Percentiles rank a stretch among this genome's conserved stretches.
Conservation (phyloP, 1,140 invertebrate genomes). For the Calliopsis andreniformis region DNA sequence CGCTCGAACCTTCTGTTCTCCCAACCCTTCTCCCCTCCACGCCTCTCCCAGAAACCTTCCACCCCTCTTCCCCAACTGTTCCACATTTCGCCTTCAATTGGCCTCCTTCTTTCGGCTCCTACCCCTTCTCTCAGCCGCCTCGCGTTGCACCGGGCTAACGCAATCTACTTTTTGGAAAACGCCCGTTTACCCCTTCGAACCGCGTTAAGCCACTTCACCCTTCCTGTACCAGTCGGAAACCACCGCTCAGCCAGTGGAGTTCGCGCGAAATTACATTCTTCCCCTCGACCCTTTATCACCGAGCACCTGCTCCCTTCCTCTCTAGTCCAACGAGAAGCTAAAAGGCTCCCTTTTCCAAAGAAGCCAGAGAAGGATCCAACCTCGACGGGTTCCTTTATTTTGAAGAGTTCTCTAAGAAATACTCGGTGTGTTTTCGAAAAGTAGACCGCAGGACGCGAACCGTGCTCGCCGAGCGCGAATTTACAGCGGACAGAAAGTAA, state of each 20-base stretch:
- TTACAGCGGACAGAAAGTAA: slow-evolving; percentile 8
- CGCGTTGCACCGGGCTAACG: background rate
- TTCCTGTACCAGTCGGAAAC: background rate
- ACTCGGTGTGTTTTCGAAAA: background rate
- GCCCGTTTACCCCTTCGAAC: slow-evolving; percentile 6
- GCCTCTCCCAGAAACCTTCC: background rate
- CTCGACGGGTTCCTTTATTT: slow-evolving; percentile 4
- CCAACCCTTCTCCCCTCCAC: background rate
- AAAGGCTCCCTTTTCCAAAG: slow-evolving; percentile 4
- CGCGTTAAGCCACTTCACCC: background rate
- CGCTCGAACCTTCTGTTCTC: slow-evolving; percentile 9
- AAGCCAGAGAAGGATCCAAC: slow-evolving; percentile 1
- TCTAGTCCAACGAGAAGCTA: background rate
- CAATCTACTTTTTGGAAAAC: slow-evolving; percentile 21
- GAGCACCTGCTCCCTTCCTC: background rate
- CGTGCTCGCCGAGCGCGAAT: background rate
- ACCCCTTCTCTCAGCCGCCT: background rate
- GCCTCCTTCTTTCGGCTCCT: too few relatives aligned
- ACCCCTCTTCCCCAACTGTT: background rate
- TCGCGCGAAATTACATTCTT: slow-evolving; percentile 40
- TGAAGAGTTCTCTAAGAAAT: slow-evolving; percentile 22
- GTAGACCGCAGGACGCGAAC: too few relatives aligned
- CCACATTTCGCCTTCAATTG: background rate
- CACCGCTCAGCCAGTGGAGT: slow-evolving; percentile 1
- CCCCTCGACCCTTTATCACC: background rate